Conservation (phyloP, 2,888 invertebrate genomes). For the Merodon equestris region DNA sequence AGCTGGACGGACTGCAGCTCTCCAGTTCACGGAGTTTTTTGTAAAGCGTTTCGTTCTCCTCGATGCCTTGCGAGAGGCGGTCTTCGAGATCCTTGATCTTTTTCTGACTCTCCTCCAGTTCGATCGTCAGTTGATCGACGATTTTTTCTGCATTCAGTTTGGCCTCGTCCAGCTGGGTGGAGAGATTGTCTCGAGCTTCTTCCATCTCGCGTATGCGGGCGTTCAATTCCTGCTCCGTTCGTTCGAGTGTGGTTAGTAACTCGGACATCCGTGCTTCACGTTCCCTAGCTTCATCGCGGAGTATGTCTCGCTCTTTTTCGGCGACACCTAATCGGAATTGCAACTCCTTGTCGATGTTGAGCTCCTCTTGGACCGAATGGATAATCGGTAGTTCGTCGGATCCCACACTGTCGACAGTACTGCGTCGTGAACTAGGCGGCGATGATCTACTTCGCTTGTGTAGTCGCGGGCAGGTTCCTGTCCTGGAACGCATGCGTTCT, state of each 20-base stretch:
- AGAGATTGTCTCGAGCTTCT: slow-evolving; percentile 83
- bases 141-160: slow-evolving; percentile 86
- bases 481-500: slow-evolving; percentile 81
- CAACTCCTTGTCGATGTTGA: slow-evolving; percentile 81
- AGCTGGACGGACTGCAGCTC: slow-evolving; percentile 78
- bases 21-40: slow-evolving; percentile 86
- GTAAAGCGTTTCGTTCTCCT: slow-evolving; percentile 88
- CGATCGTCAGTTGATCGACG: slow-evolving; percentile 84
- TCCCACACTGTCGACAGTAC: slow-evolving; percentile 83
- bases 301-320: slow-evolving; percentile 86
- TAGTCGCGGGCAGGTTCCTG: slow-evolving; percentile 80
- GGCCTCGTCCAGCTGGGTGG: slow-evolving; percentile 83
- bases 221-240: slow-evolving; percentile 87
- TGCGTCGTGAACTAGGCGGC: slow-evolving; percentile 82
- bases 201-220: slow-evolving; percentile 86
- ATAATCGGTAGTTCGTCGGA: slow-evolving; percentile 80
- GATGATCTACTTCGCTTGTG: slow-evolving; percentile 83
- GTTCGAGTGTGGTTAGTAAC: slow-evolving; percentile 86
- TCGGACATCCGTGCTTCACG: slow-evolving; percentile 89
- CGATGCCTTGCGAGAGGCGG: slow-evolving; percentile 84
- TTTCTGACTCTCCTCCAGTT: slow-evolving; percentile 84
- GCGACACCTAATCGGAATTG: slow-evolving; percentile 85
- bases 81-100: slow-evolving; percentile 78
- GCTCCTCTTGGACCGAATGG: slow-evolving; percentile 76
- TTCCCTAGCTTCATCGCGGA: slow-evolving; percentile 86